A percentile compares a stretch with the other conserved stretches of the same genome.
Evolutionary conservation across 2,888 invertebrate species (phyloP).

Genomic region (Rugalucina vietnamica): DNA sequence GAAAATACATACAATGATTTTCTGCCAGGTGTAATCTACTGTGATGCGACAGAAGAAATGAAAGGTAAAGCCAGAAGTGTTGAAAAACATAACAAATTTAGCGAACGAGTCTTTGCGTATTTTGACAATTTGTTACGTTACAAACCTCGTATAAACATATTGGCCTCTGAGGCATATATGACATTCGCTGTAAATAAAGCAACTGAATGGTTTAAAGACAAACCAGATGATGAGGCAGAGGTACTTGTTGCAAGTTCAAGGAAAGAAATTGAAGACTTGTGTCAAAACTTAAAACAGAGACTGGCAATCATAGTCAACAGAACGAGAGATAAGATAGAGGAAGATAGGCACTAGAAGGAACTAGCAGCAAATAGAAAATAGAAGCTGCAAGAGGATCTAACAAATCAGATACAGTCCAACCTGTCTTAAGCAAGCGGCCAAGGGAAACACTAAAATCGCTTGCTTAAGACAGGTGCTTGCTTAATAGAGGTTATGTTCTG

Average conservation of each 20-base stretch:
- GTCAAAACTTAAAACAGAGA: constrained; percentile 7
- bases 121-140: constrained; percentile 28
- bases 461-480: too few relatives aligned
- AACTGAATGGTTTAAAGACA: constrained; percentile 1
- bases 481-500: too few relatives aligned
- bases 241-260: not conserved
- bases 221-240: not conserved
- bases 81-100: constrained; percentile 38
- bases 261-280: not conserved
- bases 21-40: constrained; percentile 25
- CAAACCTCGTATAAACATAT: constrained; percentile 27
- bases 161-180: constrained; percentile 31
- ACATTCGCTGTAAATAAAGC: constrained; percentile 18
- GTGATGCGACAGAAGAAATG: constrained; percentile 32
- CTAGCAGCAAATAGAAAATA: not conserved
- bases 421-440: too few relatives aligned
- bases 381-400: not conserved
- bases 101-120: constrained; percentile 29
- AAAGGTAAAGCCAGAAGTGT: not conserved
- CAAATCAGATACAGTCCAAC: too few relatives aligned
- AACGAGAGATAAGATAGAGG: not conserved
- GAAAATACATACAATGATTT: constrained; percentile 9
- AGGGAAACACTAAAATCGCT: too few relatives aligned
- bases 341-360: not conserved
- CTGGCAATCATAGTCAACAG: not conserved